Base-by-base conservation (phyloP, 2,888 invertebrate species). In the Tachina grossa region DNA sequence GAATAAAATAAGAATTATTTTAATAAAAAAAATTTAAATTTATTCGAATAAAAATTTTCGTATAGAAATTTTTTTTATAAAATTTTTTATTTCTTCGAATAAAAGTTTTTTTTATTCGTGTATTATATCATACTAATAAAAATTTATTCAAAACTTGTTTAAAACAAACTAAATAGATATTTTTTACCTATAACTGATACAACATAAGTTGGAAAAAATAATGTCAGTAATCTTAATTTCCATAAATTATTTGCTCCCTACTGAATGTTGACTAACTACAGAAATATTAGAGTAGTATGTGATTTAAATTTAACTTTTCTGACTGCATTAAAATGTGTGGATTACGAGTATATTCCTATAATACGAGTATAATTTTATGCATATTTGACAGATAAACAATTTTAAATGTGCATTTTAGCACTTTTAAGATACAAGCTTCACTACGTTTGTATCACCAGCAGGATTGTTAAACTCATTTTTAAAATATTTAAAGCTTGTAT, bases 341-440 rank as follows among this genome's bases (percentile, higher is more conserved):
- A 47, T 72, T 47, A 47, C 31, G 31, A 31, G 31, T 49, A 51
- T 16, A 39, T 49, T 71, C 45, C 51, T 55, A 43, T 43, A 55
- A 72, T 14, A 13, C 43, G 55, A 55, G 2, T 49, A 63, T 55
- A 66, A 76, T 76, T 55, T 68, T 63, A 53, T 79, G 79, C 79
- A 81, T 77, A 84, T 81, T 84, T 65, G 59, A 49, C 55, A 72
- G 84, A 84, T 77, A 84, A 84, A 84, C 66, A 76, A 71, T 80
- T 80, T 57, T 31, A 69, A 22, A 57, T 49, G 45, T 63, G 31
- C 22, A 49, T 47, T 72, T 72, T 59, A 39, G 16, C 59, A 39
- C 39, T 59, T 59, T 39, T 9, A 1, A 14, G 61, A 16, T 4
- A 1, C 39, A 47, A 14, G 19, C 16, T 16, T 14, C 59, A n/a